A percentile compares a stretch with the other conserved stretches of the same genome.
Evolutionary conservation across 2,888 invertebrate species (phyloP).

Genomic region (Acronicta leporina): DNA sequence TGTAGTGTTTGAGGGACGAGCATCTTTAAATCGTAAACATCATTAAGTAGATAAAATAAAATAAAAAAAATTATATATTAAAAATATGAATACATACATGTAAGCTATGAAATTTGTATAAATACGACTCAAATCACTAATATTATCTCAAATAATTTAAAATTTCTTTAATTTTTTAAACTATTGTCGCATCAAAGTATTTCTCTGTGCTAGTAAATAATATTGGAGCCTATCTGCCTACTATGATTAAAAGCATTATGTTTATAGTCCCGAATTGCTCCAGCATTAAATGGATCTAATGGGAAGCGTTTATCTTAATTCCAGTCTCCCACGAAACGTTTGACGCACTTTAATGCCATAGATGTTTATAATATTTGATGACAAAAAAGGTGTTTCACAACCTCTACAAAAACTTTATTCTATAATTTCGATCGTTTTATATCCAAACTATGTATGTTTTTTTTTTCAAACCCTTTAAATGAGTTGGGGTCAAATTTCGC

Average conservation of each 20-base stretch:
- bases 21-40: too few species aligned
- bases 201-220: slow-evolving; percentile 66
- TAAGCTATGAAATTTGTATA: neutral
- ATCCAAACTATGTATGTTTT: slow-evolving; percentile 35
- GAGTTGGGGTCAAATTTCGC: slow-evolving; percentile 49
- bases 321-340: slow-evolving; percentile 82
- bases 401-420: slow-evolving; percentile 33
- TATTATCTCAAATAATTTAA: neutral
- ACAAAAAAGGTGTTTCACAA: slow-evolving; percentile 63
- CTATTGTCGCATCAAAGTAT: slow-evolving; percentile 42
- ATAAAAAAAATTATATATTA: too few species aligned
- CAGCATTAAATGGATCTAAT: slow-evolving; percentile 85
- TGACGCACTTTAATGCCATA: slow-evolving; percentile 76
- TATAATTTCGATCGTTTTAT: slow-evolving; percentile 38
- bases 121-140: neutral
- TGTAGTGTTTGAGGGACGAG: too few species aligned
- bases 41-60: too few species aligned
- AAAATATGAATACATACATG: too few species aligned
- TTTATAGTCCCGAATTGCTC: slow-evolving; percentile 83
- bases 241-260: slow-evolving; percentile 85
- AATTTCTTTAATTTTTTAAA: neutral
- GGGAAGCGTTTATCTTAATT: slow-evolving; percentile 86
- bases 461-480: slow-evolving; percentile 44
- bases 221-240: slow-evolving; percentile 68
- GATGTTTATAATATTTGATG: slow-evolving; percentile 63